Evolutionary conservation across 2,888 invertebrate species (phyloP).

Genomic region (Pristionchus mayeri): DNA sequence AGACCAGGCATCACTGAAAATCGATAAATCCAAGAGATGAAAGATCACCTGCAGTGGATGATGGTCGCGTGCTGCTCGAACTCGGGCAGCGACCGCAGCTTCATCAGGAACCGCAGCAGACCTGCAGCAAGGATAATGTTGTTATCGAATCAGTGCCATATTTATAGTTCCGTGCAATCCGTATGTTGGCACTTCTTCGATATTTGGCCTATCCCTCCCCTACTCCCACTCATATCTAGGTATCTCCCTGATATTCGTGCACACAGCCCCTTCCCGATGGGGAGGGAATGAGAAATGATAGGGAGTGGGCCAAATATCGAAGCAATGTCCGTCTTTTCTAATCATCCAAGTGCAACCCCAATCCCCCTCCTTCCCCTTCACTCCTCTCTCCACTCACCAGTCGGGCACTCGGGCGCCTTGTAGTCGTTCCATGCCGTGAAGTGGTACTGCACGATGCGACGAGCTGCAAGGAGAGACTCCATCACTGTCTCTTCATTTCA

Average conservation of each 20-base stretch:
- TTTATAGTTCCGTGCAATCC: too few species aligned
- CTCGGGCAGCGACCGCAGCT: slow-evolving; percentile 78
- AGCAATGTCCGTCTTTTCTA: too few species aligned
- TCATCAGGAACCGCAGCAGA: slow-evolving; percentile 63
- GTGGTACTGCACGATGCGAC: slow-evolving; percentile 89
- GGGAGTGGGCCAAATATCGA: too few species aligned
- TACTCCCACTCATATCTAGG: too few species aligned
- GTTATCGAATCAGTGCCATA: not conserved
- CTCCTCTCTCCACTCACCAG: slow-evolving; percentile 81
- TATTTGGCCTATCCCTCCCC: too few species aligned
- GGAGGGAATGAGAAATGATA: too few species aligned
- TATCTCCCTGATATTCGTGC: too few species aligned
- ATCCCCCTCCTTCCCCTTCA: not conserved
- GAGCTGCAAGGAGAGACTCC: slow-evolving; percentile 60
- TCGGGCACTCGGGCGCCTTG: slow-evolving; percentile 93
- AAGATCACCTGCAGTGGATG: slow-evolving; percentile 89
- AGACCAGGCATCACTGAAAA: too few species aligned
- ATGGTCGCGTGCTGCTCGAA: slow-evolving; percentile 71
- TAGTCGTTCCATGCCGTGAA: slow-evolving; percentile 97
- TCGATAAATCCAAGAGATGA: too few species aligned
- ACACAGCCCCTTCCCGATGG: too few species aligned
- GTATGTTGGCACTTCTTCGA: too few species aligned
- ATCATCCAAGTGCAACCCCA: not conserved
- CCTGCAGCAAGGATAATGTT: not conserved
- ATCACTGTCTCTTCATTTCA: not conserved